A percentile compares a stretch with the other conserved stretches of the same genome.
phyloP scores from a whole-genome alignment of 92 coral and sea anemone genomes.

The Meandrina meandrites region DNA sequence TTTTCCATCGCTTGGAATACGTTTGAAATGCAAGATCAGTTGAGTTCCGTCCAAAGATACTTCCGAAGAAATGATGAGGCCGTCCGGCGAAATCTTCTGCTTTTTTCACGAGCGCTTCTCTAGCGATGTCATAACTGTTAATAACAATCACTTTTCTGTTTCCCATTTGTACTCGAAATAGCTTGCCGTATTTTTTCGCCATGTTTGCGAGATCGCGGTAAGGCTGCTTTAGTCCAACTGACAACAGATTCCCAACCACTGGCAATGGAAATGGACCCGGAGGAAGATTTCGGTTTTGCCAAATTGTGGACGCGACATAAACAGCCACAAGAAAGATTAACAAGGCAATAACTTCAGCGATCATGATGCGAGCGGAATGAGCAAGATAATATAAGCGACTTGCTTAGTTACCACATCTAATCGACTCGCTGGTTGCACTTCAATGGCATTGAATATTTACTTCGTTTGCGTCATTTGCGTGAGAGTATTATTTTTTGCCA shows the following conservation, averaged over 20 bases:
- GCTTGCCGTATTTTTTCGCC: constrained; percentile 68
- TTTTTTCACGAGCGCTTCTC: constrained; percentile 77
- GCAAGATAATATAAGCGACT: neutral
- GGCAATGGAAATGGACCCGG: constrained; percentile 93
- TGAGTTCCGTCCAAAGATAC: constrained; percentile 58
- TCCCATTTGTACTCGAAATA: constrained; percentile 74
- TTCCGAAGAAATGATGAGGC: constrained; percentile 72
- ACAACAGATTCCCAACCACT: constrained; percentile 75
- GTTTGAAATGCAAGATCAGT: constrained; percentile 75
- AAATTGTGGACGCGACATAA: constrained; percentile 27
- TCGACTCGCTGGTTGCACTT: too few relatives aligned
- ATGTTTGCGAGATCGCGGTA: constrained; percentile 65
- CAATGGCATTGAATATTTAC: too few relatives aligned
- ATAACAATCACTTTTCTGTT: constrained; percentile 67
- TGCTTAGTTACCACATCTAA: too few relatives aligned
- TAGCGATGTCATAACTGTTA: constrained; percentile 71
- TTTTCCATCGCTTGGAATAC: constrained; percentile 57
- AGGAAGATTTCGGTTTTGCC: constrained; percentile 64
- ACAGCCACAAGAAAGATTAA: neutral
- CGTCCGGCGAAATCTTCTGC: constrained; percentile 78
- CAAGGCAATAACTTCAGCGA: constrained; percentile 11
- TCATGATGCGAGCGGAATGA: neutral
- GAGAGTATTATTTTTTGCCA: too few relatives aligned
- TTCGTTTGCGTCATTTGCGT: too few relatives aligned
- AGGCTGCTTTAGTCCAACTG: constrained; percentile 56